phyloP scores from a whole-genome alignment of 2,113 vertebrate genomes.

The Nothoprocta perdicaria region DNA sequence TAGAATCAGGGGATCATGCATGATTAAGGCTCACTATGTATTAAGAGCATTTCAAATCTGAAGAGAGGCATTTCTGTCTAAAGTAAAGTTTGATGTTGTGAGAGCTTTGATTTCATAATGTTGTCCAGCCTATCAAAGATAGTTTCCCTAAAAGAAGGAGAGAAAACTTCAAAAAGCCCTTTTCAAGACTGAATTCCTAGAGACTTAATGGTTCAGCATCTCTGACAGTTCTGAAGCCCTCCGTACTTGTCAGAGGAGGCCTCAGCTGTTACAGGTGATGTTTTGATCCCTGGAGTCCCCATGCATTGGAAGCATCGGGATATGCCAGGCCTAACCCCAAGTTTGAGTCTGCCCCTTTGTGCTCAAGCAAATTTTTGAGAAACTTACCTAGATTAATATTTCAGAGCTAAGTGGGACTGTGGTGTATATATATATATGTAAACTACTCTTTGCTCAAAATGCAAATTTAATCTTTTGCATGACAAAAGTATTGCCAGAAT shows the following conservation, averaged over 20 bases:
- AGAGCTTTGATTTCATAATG: slow-evolving; percentile 60
- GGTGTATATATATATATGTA: not conserved
- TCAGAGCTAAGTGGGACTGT: not conserved
- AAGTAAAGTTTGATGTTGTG: slow-evolving; percentile 63
- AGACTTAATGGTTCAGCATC: slow-evolving; percentile 37
- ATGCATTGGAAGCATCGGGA: accelerated
- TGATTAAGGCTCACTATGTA: slow-evolving; percentile 56
- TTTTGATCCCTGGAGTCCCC: accelerated
- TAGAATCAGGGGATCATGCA: slow-evolving; percentile 44
- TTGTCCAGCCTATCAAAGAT: slow-evolving; percentile 43
- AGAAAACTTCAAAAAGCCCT: slow-evolving; percentile 40
- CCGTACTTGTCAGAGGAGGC: not conserved
- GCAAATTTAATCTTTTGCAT: not conserved
- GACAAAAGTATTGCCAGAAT: not conserved
- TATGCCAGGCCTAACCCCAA: accelerated
- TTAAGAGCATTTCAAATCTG: slow-evolving; percentile 47
- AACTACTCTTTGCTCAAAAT: not conserved
- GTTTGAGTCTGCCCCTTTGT: not conserved
- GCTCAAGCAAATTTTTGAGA: not conserved
- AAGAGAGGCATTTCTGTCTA: slow-evolving; percentile 52
- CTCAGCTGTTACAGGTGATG: not conserved
- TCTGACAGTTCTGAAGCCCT: not conserved
- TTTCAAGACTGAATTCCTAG: slow-evolving; percentile 1
- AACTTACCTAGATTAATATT: not conserved
- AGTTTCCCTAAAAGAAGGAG: slow-evolving; percentile 10